Base-by-base conservation (phyloP, 2,113 vertebrate genomes). In the Stigmatopora nigra region DNA sequence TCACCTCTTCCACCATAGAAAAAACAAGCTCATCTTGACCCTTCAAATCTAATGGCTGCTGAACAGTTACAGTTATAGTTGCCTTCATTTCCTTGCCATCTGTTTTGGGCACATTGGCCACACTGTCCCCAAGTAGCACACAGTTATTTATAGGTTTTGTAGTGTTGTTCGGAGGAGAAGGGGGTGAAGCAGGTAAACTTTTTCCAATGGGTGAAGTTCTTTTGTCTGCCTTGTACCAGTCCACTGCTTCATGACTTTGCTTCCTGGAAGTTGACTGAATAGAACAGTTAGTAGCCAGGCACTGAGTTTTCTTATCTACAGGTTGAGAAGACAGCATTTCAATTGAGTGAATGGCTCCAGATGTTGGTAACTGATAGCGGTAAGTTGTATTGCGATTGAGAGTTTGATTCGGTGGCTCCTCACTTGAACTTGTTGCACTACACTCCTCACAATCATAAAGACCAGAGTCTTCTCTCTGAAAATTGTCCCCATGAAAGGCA, bases 21-120 rank as follows among this genome's bases (percentile, higher is more conserved):
- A 97, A 98, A 16, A 99, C 95, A 56, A 99, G 88, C 84, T 98
- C 96, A 0, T 99, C 97, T 36, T 98, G 93, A 22, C 95, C 95
- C 1, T 92, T 97, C 55, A 93, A 83, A 81, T 98, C 97, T 67
- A 99, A 76, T 0, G 97, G 96, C 71, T 98, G 95, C 73, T 98
- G 95, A 55, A 98, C 92, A 0, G 95, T 98, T 70, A 98, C 94
- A 68, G 91, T 97, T 0, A 96, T 97, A 47, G 92, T 94, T 64
- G 93, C 94, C 60, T 92, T 89, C 81, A 95, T 85, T 84, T 95
- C 94, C 58, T 91, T 92, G 73, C 86, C 85, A 6, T 91, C 76
- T 22, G 91, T 91, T 5, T 74, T 55, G 1, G 67, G 73, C 22
- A 38, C 63, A 0, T 88, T 86, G 15, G 1, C 74, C 22, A 79